phyloP scores from a whole-genome alignment of 2,888 invertebrate genomes.

The Amphipyra berbera region DNA sequence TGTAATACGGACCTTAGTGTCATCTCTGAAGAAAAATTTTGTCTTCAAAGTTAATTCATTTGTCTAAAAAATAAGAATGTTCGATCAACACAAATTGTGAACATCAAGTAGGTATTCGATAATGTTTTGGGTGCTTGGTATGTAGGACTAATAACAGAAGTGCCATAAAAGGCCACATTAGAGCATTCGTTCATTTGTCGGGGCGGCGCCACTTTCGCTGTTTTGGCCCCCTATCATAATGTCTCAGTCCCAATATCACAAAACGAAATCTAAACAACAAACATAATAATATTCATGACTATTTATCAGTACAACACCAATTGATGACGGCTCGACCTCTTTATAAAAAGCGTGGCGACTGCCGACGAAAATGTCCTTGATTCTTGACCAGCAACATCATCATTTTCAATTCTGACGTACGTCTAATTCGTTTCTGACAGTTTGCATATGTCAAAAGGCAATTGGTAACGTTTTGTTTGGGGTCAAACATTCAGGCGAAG shows the following conservation, averaged over 20 bases:
- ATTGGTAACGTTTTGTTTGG: conserved; percentile 57
- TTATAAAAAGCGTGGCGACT: conserved; percentile 43
- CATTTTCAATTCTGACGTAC: conserved; percentile 66
- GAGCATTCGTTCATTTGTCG: too few relatives aligned
- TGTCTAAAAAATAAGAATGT: too few relatives aligned
- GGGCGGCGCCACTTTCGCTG: neutral
- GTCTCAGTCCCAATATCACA: neutral
- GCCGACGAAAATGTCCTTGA: conserved; percentile 64
- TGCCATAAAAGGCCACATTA: too few relatives aligned
- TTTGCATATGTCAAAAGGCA: conserved; percentile 68
- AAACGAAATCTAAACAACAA: neutral
- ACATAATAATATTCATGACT: conserved; percentile 26
- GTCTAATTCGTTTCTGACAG: conserved; percentile 71
- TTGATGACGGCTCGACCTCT: conserved; percentile 49
- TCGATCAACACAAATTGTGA: too few relatives aligned
- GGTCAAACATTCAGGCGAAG: conserved; percentile 59
- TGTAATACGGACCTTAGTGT: too few relatives aligned
- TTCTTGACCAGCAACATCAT: conserved; percentile 65
- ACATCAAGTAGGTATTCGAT: too few relatives aligned
- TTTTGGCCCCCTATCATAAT: neutral
- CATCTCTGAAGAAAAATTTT: too few relatives aligned
- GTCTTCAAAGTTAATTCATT: too few relatives aligned
- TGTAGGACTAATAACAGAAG: too few relatives aligned
- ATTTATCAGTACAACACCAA: conserved; percentile 39
- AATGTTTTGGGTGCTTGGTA: too few relatives aligned